phyloP scores from a whole-genome alignment of 2,113 vertebrate species.

The Ageneiosus marmoratus region DNA sequence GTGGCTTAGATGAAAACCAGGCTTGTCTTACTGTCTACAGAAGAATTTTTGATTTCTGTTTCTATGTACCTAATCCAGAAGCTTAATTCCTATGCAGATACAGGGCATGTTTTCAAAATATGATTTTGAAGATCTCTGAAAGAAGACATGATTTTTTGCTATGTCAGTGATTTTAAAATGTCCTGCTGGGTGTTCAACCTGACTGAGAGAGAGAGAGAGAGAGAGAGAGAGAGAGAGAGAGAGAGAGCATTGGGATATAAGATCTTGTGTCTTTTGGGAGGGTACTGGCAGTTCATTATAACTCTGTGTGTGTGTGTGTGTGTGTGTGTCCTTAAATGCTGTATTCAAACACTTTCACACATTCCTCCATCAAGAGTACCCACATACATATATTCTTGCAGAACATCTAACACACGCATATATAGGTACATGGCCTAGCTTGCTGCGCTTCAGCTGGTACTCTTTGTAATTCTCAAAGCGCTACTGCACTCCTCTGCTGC shows the following conservation, averaged over 20 bases:
- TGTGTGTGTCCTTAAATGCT: constrained; percentile 62
- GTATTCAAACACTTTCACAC: constrained; percentile 64
- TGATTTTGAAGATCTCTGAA: not conserved
- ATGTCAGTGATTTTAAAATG: not conserved
- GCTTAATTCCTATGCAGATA: not conserved
- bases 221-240: not conserved
- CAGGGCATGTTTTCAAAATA: not conserved
- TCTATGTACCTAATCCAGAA: not conserved
- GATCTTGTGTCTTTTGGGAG: constrained; percentile 20
- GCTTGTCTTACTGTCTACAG: constrained; percentile 15
- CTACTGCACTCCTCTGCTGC: constrained; percentile 56
- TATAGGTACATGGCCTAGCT: not conserved
- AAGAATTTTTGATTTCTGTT: not conserved
- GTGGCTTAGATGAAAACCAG: constrained; percentile 44
- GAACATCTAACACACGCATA: constrained; percentile 49
- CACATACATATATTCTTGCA: constrained; percentile 34
- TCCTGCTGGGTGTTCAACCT: not conserved
- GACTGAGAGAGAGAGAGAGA: not conserved
- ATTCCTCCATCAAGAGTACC: constrained; percentile 57
- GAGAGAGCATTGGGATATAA: not conserved
- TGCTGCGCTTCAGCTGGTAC: constrained; percentile 30
- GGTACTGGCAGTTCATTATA: constrained; percentile 66
- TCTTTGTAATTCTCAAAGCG: constrained; percentile 51
- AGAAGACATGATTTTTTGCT: constrained; percentile 2
- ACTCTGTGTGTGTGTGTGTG: constrained; percentile 59